Percentiles rank a stretch among this genome's conserved stretches.
phyloP scores from a whole-genome alignment of 2,113 vertebrate genomes.

The Semnornis frantzii region DNA sequence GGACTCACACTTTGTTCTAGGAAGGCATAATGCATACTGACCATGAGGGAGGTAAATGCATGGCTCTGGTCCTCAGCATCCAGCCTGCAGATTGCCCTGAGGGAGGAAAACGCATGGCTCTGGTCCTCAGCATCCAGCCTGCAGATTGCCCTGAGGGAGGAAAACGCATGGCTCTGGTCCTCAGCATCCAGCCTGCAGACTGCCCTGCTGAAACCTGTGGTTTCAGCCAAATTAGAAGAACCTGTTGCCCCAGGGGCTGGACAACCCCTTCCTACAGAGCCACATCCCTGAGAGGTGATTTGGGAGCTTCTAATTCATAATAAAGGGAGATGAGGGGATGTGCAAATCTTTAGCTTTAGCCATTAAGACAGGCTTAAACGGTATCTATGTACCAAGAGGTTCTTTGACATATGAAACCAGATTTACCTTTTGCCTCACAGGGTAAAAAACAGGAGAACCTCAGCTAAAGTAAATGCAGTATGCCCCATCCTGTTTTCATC shows the following conservation, averaged over 20 bases:
- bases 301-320: neutral
- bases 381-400: neutral
- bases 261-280: neutral
- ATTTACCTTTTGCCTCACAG: neutral
- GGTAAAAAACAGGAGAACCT: neutral
- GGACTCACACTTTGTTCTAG: neutral
- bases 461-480: neutral
- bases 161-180: neutral
- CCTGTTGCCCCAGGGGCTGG: neutral
- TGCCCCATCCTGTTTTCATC: neutral
- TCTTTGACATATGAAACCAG: neutral
- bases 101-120: accelerated
- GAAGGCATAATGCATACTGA: neutral
- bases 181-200: neutral
- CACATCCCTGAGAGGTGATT: neutral
- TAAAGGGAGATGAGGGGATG: neutral
- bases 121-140: neutral
- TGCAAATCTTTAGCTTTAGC: neutral
- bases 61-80: neutral
- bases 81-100: neutral
- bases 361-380: neutral
- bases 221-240: neutral
- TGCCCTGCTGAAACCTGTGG: neutral
- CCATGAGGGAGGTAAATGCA: accelerated
- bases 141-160: no score